A percentile compares a stretch with the other conserved stretches of the same genome.
These are phyloP conservation scores for Telmatochromis brichardi DNA, from an alignment of 2,113 vertebrate genomes.

Conservation along the genomic window DNA sequence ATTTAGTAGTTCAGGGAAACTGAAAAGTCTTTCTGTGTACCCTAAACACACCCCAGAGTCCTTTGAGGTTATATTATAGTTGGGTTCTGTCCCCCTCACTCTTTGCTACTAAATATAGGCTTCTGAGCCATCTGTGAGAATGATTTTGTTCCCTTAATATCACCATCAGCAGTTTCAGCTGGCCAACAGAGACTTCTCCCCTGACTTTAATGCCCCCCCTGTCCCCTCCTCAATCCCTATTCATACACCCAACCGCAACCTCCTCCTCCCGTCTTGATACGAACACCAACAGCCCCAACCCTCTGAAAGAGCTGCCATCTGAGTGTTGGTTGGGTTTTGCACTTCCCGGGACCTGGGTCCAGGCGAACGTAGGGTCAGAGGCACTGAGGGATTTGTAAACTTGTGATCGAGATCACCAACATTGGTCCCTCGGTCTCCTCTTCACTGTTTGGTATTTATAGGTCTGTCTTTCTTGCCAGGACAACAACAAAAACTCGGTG, in stretches of 20 bases:
- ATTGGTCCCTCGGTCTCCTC: slow-evolving; percentile 23
- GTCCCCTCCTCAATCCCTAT: slow-evolving; percentile 21
- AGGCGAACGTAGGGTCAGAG: slow-evolving; percentile 58
- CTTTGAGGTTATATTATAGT: slow-evolving; percentile 60
- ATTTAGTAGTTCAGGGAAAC: neutral
- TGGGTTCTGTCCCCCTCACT: slow-evolving; percentile 28
- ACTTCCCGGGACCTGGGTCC: slow-evolving; percentile 64
- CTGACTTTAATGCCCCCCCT: slow-evolving; percentile 3
- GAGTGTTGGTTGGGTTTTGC: slow-evolving; percentile 58
- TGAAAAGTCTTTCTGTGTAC: slow-evolving; percentile 25
- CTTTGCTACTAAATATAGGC: slow-evolving; percentile 82
- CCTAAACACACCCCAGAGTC: slow-evolving; percentile 30
- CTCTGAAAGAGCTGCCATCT: slow-evolving; percentile 57
- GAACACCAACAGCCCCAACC: slow-evolving; percentile 40
- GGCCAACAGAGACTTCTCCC: slow-evolving; percentile 65
- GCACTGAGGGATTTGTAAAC: slow-evolving; percentile 66
- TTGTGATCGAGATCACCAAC: slow-evolving; percentile 45
- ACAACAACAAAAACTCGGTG: slow-evolving; percentile 64
- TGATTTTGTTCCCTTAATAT: slow-evolving; percentile 82
- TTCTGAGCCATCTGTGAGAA: slow-evolving; percentile 81
- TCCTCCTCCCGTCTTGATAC: slow-evolving; percentile 35
- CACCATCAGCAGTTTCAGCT: slow-evolving; percentile 83
- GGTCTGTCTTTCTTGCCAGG: slow-evolving; percentile 42
- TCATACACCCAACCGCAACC: slow-evolving; percentile 52
- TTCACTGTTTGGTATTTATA: slow-evolving; percentile 53